Conservation (phyloP, 2,888 invertebrate species). For the Chymomyza amoena region DNA sequence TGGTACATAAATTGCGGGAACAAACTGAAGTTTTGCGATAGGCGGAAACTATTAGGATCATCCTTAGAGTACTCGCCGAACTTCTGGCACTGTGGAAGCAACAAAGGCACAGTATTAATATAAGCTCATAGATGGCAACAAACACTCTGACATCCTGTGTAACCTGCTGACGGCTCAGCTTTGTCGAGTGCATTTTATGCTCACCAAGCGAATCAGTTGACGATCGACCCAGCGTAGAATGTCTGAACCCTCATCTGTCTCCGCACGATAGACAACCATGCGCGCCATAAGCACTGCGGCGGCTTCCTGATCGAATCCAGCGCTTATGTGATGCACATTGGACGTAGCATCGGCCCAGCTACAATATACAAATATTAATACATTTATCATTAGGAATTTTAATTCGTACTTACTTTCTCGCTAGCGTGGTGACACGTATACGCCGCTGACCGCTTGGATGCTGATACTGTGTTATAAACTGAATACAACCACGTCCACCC, state of each 20-base stretch:
- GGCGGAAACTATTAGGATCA: constrained; percentile 96
- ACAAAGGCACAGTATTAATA: not conserved
- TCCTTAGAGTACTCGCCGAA: constrained; percentile 99
- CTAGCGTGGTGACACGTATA: constrained; percentile 97
- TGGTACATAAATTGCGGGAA: constrained; percentile 99
- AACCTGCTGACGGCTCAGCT: not conserved
- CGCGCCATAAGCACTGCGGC: constrained; percentile 98
- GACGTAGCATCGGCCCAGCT: constrained; percentile 97
- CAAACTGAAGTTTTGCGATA: constrained; percentile 97
- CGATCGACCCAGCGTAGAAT: constrained; percentile 99
- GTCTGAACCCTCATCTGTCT: constrained; percentile 96
- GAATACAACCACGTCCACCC: constrained; percentile 97
- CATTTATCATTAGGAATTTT: not conserved
- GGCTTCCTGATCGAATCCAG: constrained; percentile 98
- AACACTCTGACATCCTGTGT: not conserved
- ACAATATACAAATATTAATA: constrained; percentile 16
- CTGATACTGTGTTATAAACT: constrained; percentile 99
- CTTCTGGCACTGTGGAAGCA: constrained; percentile 91
- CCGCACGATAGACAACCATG: constrained; percentile 96
- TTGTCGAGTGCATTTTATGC: constrained; percentile 29
- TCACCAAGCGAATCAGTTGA: constrained; percentile 96
- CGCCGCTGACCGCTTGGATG: constrained; percentile 97
- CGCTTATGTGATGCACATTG: constrained; percentile 93
- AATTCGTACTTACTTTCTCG: constrained; percentile 87
- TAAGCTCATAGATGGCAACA: no score